Percentiles rank a stretch among this genome's conserved stretches.
phyloP scores from a whole-genome alignment of 2,797 vertebrate genomes.

The Tenualosa thibaudeaui region DNA sequence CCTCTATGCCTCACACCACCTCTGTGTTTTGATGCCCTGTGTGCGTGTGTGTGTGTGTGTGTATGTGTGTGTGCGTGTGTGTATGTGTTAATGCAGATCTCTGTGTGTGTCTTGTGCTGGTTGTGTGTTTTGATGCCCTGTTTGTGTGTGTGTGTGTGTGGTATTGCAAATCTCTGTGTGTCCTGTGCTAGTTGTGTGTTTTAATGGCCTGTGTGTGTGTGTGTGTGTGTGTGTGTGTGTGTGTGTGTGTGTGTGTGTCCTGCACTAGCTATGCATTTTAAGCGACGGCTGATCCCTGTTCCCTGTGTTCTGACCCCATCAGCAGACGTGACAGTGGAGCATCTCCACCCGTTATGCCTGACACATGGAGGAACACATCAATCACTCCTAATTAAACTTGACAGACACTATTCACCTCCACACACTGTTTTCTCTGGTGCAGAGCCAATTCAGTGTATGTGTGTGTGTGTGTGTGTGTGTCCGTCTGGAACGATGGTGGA shows the following conservation, averaged over 20 bases:
- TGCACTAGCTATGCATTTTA: no score
- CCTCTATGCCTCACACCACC: no score
- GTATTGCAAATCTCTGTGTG: no score
- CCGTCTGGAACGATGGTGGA: constrained; percentile 8
- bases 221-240: no score
- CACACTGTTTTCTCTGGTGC: neutral
- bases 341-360: neutral
- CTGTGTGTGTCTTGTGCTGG: neutral
- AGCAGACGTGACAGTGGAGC: constrained; percentile 12
- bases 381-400: constrained; percentile 41
- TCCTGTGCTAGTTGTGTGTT: no score
- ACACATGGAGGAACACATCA: neutral
- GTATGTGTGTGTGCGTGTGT: neutral
- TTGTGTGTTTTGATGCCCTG: no score
- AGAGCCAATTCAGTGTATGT: constrained; percentile 15
- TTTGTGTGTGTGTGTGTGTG: no score
- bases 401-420: constrained; percentile 36
- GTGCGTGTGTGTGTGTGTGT: neutral
- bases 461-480: constrained; percentile 5
- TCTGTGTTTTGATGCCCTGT: no score
- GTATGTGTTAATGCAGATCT: neutral
- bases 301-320: constrained; percentile 32
- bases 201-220: no score
- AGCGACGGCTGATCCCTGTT: neutral
- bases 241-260: no score